Evolutionary conservation across 2,113 vertebrate species (phyloP), one percentile per base, ranked within the genome.

Genomic region (Morone saxatilis): DNA sequence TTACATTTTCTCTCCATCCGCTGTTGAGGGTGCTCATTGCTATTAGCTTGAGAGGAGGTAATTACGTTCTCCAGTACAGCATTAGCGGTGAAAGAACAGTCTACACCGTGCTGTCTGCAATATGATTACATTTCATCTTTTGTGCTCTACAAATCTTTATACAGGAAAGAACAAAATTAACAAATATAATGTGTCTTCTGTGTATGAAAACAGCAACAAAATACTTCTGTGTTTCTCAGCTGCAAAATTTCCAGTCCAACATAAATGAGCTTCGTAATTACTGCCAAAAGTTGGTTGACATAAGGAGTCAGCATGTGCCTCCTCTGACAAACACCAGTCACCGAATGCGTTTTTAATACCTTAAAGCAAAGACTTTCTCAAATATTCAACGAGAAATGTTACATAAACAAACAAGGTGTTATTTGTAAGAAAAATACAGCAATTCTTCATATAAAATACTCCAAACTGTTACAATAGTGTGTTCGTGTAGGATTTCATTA

Each of bases 21-120:
- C n/a, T 76, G 14, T 83, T 31, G 76, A 84, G 41, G 67, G 22
- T 73, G 19, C 22, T 88, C 59, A 19, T 54, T 50, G 65, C 74
- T 78, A 65, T 88, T 83, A 86, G 41, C 77, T 66, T 22, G 22
- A 73, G 73, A 82, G 54, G 77, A 79, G 70, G 54, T 82, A 78
- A 84, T 90, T 88, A 80, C 48, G 36, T 80, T 73, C 66, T 81
- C 36, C n/a, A 38, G 47, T 38, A 61, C 73, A 80, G 72, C 71
- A 61, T 65, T 77, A 57, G 61, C 25, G 1, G 40, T 38, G 48
- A 81, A 75, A 62, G 12, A 71, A 68, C 59, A 63, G 41, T 20
- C 16, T 40, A 19, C 59, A 76, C 22, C 0, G 16, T 48, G 25
- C 47, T 43, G n/a, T 53, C 76, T 63, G 48, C 31, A 66, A 6